Conservation (phyloP, 2,888 invertebrate species). For the Cyrtodaria siliqua region DNA sequence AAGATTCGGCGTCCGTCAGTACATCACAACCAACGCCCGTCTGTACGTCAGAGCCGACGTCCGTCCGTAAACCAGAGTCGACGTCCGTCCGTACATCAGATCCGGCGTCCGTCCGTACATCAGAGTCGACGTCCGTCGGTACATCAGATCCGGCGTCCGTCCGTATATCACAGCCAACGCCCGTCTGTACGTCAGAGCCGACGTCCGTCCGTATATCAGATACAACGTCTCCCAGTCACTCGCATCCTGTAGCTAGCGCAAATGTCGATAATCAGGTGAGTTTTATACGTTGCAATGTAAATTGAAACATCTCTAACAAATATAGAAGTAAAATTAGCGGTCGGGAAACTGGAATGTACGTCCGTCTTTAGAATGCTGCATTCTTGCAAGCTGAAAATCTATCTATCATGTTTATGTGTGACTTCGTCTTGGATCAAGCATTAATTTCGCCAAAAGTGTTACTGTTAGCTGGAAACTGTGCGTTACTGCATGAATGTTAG, state of each 20-base stretch:
- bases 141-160: background rate
- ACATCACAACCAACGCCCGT: too few relatives aligned
- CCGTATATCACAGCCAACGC: background rate
- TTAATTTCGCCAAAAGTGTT: too few relatives aligned
- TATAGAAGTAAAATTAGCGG: background rate
- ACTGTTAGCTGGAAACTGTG: background rate
- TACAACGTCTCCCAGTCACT: background rate
- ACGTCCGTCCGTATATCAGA: background rate
- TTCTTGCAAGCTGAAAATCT: too few relatives aligned
- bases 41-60: too few relatives aligned
- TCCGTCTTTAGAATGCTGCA: background rate
- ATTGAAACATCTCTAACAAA: background rate
- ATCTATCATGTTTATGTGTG: too few relatives aligned
- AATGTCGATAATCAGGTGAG: constrained; percentile 1
- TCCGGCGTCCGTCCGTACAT: too few relatives aligned
- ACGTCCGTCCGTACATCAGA: too few relatives aligned
- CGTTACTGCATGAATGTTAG: background rate
- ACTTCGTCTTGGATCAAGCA: too few relatives aligned
- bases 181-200: background rate
- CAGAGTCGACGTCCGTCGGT: background rate
- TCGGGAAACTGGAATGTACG: background rate
- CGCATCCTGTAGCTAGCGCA: background rate
- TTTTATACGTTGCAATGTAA: too few relatives aligned
- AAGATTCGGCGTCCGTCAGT: too few relatives aligned
- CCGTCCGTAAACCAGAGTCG: too few relatives aligned